phyloP scores from a whole-genome alignment of 2,113 vertebrate species.

The Salminus brasiliensis region DNA sequence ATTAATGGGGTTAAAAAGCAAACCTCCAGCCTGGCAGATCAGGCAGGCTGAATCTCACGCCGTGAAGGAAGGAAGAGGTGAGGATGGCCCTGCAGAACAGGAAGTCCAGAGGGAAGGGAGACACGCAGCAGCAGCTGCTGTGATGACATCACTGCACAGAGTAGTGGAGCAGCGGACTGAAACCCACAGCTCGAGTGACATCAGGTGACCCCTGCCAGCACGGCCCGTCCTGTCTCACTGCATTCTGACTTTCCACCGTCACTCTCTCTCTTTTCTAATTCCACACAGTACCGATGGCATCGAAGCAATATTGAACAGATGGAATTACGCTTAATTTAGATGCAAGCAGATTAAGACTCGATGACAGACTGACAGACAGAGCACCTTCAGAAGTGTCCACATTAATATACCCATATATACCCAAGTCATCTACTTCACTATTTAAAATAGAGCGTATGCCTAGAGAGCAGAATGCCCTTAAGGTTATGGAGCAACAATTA shows the following conservation, averaged over 20 bases:
- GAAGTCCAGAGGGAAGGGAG: constrained; percentile 26
- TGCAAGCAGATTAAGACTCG: too few species aligned
- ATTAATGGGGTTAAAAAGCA: not conserved
- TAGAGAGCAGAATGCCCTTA: too few species aligned
- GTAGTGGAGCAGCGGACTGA: constrained; percentile 17
- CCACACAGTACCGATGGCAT: not conserved
- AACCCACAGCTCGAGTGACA: constrained; percentile 7
- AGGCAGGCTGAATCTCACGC: not conserved
- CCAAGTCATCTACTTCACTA: too few species aligned
- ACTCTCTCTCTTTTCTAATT: not conserved
- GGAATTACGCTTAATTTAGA: too few species aligned
- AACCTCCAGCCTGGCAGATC: not conserved
- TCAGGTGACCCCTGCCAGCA: not conserved
- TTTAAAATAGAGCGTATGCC: too few species aligned
- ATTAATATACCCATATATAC: too few species aligned
- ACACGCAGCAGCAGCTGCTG: constrained; percentile 43
- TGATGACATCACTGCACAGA: constrained; percentile 32
- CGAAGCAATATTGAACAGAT: not conserved
- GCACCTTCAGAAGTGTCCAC: too few species aligned
- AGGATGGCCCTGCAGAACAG: constrained; percentile 12
- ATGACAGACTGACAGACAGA: too few species aligned
- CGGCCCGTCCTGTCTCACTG: constrained; percentile 25
- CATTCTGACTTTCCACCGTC: constrained; percentile 7
- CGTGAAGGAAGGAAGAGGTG: constrained; percentile 17
- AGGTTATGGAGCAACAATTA: too few species aligned